Evolutionary conservation across 2,888 invertebrate genomes (phyloP), one percentile per base, ranked within the genome.

Genomic region (Lypha dubia): DNA sequence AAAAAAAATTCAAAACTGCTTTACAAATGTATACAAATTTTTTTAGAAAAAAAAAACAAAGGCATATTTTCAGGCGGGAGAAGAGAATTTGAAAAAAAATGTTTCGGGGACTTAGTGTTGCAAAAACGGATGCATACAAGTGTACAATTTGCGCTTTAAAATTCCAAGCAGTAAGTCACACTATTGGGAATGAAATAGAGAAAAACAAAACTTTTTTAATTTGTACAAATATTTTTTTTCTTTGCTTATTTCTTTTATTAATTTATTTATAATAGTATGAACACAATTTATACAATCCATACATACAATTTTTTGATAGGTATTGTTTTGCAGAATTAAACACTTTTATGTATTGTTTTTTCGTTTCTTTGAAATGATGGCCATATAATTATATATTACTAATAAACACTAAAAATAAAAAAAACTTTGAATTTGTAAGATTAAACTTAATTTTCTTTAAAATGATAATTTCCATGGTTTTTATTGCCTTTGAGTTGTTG

Each of bases 221-320:
- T 84, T 84, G 73, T 81, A 84, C 76, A 81, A 77, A 73, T 80
- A 68, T 49, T 13, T 41, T 65, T 20, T 32, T 60, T n/a, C n/a
- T n/a, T 65, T 70, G 44, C 49, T 76, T 76, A 15, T 24, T 79
- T 56, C 68, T 24, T 68, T 74, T n/a, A n/a, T n/a, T n/a, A n/a
- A 13, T 62, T 51, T 53, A 17, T 71, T 70, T 63, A 67, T 68
- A 68, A 80, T 76, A 53, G 67, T 62, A 84, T 84, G 80, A 84
- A 84, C 80, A 84, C 80, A 77, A 32, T 84, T 76, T 68, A 77
- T 65, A 79, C 53, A 53, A 60, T 79, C 70, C 56, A 83, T 62
- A 46, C 62, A 75, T 53, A 70, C 51, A 65, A 51, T 49, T 22
- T 56, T 60, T 65, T 32, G 49, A 56, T 70, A 56, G 32, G 41